Evolutionary conservation across 2,797 vertebrate species (phyloP), one percentile per base, ranked within the genome.

Genomic region (Diceros bicornis): DNA sequence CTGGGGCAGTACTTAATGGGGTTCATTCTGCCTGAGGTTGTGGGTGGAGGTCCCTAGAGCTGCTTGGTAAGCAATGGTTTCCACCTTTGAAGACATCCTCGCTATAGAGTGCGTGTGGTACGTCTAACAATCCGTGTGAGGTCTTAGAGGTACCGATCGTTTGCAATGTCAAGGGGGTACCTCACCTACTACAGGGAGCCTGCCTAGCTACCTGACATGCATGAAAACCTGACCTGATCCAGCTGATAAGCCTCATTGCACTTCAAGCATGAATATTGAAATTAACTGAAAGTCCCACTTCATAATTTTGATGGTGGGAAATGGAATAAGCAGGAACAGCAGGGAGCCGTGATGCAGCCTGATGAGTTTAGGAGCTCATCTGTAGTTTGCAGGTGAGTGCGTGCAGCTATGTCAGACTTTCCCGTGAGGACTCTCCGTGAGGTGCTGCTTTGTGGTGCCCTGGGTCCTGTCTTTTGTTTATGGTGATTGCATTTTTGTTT

Each of bases 361-460:
- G 10, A 8, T 2, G 18, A 32, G 5, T 10, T 13, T 4, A 27
- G 27, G 44, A 6, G 3, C 6, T 7, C 0, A 1, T 0, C 69
- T 13, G 1, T 1, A 2, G n/a, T 18, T 25, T 10, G 1, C 0
- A 66, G 20, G 52, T 16, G n/a, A 34, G 23, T 7, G 0, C 8
- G 1, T 0, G 18, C 12, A 23, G 10, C 71, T 59, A 10, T 3
- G 37, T 25, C 16, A 37, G 21, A 10, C 18, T 47, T 18, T 79
- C 18, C 69, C 2, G 0, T 0, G 7, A 44, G 7, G 29, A 17
- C 29, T 10, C n/a, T 27, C 44, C 7, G 0, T 4, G 34, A 55
- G 37, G 21, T 44, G 8, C 2, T 4, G 0, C 2, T 37, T 27
- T 4, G 18, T 5, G 1, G 20, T 2, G 7, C 13, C 18, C 10